Evolutionary conservation across 2,888 invertebrate species (phyloP), one percentile per base, ranked within the genome.

Genomic region (Sclerodermus sp.): DNA sequence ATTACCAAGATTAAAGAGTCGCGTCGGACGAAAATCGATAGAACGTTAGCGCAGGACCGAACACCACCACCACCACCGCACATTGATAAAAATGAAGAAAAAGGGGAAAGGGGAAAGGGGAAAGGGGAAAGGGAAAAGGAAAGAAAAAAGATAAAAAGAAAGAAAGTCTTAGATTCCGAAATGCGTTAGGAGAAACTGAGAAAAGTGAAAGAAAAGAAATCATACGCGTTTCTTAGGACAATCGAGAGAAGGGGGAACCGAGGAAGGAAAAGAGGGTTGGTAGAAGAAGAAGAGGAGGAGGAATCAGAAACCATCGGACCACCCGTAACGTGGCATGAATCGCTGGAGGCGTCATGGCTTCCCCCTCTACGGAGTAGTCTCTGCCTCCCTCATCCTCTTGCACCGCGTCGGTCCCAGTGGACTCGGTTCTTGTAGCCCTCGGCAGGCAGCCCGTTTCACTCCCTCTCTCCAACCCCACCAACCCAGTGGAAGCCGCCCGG

Each of bases 1-100:
- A 66, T 66, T 64, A 61, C 55, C 49, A 51, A 61, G 64, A 66
- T 65, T 66, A 65, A 63, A 67, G 60, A 62, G 62, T 53, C 17
- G 32, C 36, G 31, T 31, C 41, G 40, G 18, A 18, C 41, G 32
- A 44, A 50, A 49, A 51, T 57, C 53, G 52, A 51, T 49, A 60
- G 14, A 3, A 1, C n/a, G 15, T n/a, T 8, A 42, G 17, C 10
- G 39, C 29, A 2, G 16, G 9, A 4, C 15, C n/a, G n/a, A n/a
- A n/a, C n/a, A n/a, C n/a, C n/a, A n/a, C n/a, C 31, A 31, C 49
- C 49, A 43, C 43, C 23, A 39, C 39, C 18, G 50, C 49, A 51
- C 49, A 51, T 51, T 49, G 51, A 51, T 51, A 49, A 52, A 40
- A 50, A 50, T 49, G 40, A 52, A 37, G 29, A 30, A 23, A 14